phyloP scores from a whole-genome alignment of 2,797 vertebrate species.

The Chelmon rostratus region DNA sequence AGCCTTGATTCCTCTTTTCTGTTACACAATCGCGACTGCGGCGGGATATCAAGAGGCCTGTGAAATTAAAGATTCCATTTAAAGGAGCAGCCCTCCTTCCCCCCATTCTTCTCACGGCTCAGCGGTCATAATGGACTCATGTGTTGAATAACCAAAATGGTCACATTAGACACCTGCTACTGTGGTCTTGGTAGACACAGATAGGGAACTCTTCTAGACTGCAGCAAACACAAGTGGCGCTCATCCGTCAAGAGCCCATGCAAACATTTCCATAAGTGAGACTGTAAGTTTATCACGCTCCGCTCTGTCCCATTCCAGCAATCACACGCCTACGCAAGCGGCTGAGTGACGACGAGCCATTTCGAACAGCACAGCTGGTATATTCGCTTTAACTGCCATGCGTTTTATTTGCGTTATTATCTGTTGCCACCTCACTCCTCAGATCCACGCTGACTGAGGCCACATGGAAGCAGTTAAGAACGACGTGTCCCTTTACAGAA shows the following conservation, averaged over 20 bases:
- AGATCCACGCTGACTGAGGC: slow-evolving; percentile 75
- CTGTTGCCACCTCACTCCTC: slow-evolving; percentile 81
- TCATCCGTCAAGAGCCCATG: slow-evolving; percentile 80
- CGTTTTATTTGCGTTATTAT: slow-evolving; percentile 83
- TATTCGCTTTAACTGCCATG: slow-evolving; percentile 75
- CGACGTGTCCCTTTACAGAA: slow-evolving; percentile 78
- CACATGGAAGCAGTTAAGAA: slow-evolving; percentile 82
- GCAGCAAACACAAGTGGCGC: slow-evolving; percentile 75
- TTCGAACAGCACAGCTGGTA: slow-evolving; percentile 79
- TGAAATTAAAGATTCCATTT: slow-evolving; percentile 88
- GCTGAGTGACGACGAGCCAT: slow-evolving; percentile 77
- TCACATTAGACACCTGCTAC: slow-evolving; percentile 89
- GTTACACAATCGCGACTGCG: slow-evolving; percentile 81
- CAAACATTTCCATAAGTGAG: slow-evolving; percentile 82
- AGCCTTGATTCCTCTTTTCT: slow-evolving; percentile 85
- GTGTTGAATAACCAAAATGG: slow-evolving; percentile 87
- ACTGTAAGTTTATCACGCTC: slow-evolving; percentile 73
- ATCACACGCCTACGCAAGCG: slow-evolving; percentile 69
- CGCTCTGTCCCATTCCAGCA: slow-evolving; percentile 65
- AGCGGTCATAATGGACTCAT: slow-evolving; percentile 85
- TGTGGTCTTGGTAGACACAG: slow-evolving; percentile 72
- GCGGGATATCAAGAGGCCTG: slow-evolving; percentile 83
- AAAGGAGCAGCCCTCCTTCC: slow-evolving; percentile 71
- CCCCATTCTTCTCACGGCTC: slow-evolving; percentile 83
- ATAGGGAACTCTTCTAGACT: slow-evolving; percentile 73